These are phyloP conservation scores for Caenorhabditis uteleia DNA, from an alignment of 2,888 invertebrate genomes.

Conservation along the genomic window DNA sequence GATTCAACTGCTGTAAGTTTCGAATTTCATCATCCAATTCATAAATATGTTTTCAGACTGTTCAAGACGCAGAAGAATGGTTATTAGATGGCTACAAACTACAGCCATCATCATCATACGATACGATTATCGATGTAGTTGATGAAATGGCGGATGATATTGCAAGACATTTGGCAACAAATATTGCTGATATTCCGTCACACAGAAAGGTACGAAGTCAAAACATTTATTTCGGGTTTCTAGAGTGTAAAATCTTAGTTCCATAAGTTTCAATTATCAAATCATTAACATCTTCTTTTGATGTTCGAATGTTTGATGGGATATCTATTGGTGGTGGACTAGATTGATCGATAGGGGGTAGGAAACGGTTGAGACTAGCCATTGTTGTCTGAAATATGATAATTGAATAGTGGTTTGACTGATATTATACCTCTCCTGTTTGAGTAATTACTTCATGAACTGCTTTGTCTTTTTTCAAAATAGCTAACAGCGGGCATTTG, in stretches of 20 bases:
- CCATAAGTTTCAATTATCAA: slow-evolving; percentile 52
- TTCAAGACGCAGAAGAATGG: slow-evolving; percentile 34
- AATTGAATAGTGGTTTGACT: no score
- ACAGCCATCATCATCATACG: slow-evolving; percentile 7
- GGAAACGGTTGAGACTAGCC: neutral
- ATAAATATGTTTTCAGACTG: neutral
- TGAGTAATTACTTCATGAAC: slow-evolving; percentile 42
- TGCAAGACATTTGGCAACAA: slow-evolving; percentile 28
- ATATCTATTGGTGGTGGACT: slow-evolving; percentile 11
- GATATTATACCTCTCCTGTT: slow-evolving; percentile 17
- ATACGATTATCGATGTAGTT: slow-evolving; percentile 37
- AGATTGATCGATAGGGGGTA: slow-evolving; percentile 1
- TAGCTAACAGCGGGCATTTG: slow-evolving; percentile 43
- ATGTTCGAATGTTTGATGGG: slow-evolving; percentile 13
- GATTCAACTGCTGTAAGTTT: slow-evolving; percentile 18
- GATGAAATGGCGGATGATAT: slow-evolving; percentile 39
- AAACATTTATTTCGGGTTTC: no score
- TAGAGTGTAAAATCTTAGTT: neutral
- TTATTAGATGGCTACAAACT: slow-evolving; percentile 22
- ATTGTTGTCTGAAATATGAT: slow-evolving; percentile 1
- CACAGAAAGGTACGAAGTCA: neutral
- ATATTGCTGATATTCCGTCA: slow-evolving; percentile 9
- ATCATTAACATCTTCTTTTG: slow-evolving; percentile 43
- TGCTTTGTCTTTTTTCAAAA: slow-evolving; percentile 32
- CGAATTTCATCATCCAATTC: neutral